Base-by-base conservation (phyloP, 2,888 invertebrate genomes). In the Agriopis leucophaearia region DNA sequence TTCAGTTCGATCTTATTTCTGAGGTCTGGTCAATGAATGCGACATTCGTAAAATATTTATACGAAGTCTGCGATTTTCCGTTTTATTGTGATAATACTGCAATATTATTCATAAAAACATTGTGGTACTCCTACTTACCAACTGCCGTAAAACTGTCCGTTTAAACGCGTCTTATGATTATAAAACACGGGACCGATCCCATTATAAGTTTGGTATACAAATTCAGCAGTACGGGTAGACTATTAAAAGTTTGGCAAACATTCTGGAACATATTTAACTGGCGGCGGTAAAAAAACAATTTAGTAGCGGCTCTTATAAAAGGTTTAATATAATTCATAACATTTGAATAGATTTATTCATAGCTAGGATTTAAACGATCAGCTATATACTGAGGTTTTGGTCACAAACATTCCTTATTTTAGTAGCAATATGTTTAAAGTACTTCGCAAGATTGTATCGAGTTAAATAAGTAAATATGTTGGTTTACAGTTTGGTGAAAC, bases 181-280 rank as follows among this genome's bases (percentile, higher is more conserved):
- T 61, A 47, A 50, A 64, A 50, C 47, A 16, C 44, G 42, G 50
- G 36, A 10, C 52, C 45, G 40, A 40, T 18, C 50, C 40, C 59
- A 58, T 58, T 40, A 64, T 59, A 64, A 64, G 44, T 42, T 52
- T 44, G n/a, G 16, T 38, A 47, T 54, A 40, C 54, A 65, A 65
- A 59, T 65, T 65, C 59, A 48, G 38, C 47, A n/a, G n/a, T n/a
- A 13, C 59, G 40, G 47, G 54, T 54, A 59, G 54, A 59, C 54
- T 65, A 65, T 54, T 65, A 58, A 64, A 65, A 65, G 52, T 65
- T 59, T 45, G 58, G 38, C 36, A 8, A 42, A 57, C 36, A 56
- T 45, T 55, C 44, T 51, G 35, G 35, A 57, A 12, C 16, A 44
- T 51, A 59, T 63, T 52, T 63, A 48, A 58, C 54, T 8, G 16